Evolutionary conservation across 2,113 vertebrate species (phyloP).

Genomic region (Rhipidura dahli): DNA sequence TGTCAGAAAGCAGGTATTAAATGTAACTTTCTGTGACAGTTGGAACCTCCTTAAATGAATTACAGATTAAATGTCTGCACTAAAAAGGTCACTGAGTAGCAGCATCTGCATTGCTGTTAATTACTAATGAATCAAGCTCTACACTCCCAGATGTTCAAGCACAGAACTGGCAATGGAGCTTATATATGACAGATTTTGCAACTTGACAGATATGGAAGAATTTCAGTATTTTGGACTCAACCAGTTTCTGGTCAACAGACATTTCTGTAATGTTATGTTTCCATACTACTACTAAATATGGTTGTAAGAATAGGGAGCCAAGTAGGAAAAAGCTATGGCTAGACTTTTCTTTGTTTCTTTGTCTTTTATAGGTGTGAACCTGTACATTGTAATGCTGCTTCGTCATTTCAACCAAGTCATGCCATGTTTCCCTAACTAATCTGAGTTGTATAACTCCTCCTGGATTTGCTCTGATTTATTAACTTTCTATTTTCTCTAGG

Average conservation of each 20-base stretch:
- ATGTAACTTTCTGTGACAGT: not conserved
- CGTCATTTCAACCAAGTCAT: not conserved
- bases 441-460: not conserved
- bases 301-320: not conserved
- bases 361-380: not conserved
- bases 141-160: not conserved
- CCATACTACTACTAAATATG: not conserved
- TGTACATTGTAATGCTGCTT: fast-evolving
- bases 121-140: not conserved
- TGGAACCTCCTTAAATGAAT: not conserved
- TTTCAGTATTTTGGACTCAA: not conserved
- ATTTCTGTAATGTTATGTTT: not conserved
- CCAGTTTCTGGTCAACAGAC: not conserved
- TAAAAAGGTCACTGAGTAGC: not conserved
- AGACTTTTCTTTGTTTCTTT: not conserved
- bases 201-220: not conserved
- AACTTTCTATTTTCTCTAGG: not conserved
- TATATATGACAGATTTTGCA: not conserved
- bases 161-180: not conserved
- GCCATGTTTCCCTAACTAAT: not conserved
- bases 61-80: not conserved
- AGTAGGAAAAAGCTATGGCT: not conserved
- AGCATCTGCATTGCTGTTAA: not conserved
- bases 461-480: not conserved
- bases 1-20: not conserved